Base-by-base conservation (phyloP, 1,140 invertebrate genomes). In the Zophobas morio region DNA sequence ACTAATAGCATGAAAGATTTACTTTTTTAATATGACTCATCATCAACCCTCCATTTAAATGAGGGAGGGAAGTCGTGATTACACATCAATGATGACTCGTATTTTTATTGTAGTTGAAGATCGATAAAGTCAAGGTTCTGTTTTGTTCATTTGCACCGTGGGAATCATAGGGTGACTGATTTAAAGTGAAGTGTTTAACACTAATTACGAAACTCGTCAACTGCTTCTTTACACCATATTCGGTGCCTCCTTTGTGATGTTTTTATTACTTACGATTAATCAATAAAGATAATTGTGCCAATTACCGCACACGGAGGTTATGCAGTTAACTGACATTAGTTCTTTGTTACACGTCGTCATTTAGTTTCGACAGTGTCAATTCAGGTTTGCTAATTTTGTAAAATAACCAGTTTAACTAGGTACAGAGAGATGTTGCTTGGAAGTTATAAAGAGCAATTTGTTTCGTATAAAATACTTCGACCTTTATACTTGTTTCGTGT, bases 211-310 rank as follows among this genome's bases (percentile, higher is more conserved):
- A 51, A 51, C n/a, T 20, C 4, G 20, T 4, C 49, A 46, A 8
- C 42, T 20, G 20, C 20, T 20, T 20, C 20, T 20, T 46, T 3
- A 46, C 42, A 46, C 42, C 42, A 46, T 35, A 6, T 35, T 66
- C 39, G 60, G 37, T 66, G 6, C 35, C 37, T 1, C 32, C 36
- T 63, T 39, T 39, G 35, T 37, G 6, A 6, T 8, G 57, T 51
- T 51, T 20, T 51, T 51, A 20, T 20, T 5, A 20, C 49, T 51
- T 51, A 37, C 33, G 39, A 63, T 66, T 66, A 66, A 66, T 66
- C 60, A 46, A 66, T 66, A 66, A 42, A 66, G 5, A 42, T 66
- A 66, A 66, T 66, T 66, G 60, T 40, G 6, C 37, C 39, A 66
- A 66, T 66, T 66, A 20, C 2, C n/a, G 49, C n/a, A 2, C 6